Evolutionary conservation across 2,797 vertebrate species (phyloP).

Genomic region (Aplochiton taeniatus): DNA sequence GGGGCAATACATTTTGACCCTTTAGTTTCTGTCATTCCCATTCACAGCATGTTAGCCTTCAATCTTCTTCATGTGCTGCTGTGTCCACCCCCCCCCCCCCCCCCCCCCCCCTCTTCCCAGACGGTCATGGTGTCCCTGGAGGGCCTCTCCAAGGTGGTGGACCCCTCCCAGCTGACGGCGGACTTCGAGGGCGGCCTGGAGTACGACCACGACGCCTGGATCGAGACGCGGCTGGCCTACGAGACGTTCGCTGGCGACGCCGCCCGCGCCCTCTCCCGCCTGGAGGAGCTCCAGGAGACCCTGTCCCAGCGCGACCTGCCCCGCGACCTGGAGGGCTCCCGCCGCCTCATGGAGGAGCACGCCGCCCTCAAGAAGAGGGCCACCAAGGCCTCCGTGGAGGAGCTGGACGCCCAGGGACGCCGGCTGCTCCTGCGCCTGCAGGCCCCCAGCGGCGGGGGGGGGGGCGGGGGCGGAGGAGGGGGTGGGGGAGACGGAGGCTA

Average conservation of each 20-base stretch:
- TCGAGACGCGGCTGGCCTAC: constrained; percentile 90
- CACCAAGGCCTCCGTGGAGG: constrained; percentile 93
- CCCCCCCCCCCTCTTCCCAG: constrained; percentile 57
- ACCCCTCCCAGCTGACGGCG: constrained; percentile 94
- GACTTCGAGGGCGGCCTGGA: constrained; percentile 97
- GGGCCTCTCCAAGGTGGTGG: constrained; percentile 97
- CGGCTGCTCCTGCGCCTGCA: constrained; percentile 93
- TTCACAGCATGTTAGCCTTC: no score
- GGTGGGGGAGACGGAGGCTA: constrained; percentile 59
- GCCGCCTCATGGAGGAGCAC: constrained; percentile 94
- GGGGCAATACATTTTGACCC: no score
- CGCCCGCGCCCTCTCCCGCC: constrained; percentile 86
- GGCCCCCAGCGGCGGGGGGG: constrained; percentile 76
- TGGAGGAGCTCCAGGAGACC: constrained; percentile 95
- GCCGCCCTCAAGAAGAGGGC: constrained; percentile 92
- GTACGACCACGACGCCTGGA: constrained; percentile 98
- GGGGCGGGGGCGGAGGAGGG: constrained; percentile 47
- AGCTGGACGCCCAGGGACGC: constrained; percentile 92
- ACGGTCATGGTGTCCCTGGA: constrained; percentile 98
- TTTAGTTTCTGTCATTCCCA: no score
- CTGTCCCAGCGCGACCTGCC: constrained; percentile 93
- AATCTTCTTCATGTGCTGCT: not conserved
- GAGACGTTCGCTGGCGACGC: constrained; percentile 95
- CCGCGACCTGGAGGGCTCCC: constrained; percentile 91
- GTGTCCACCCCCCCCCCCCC: not conserved